Evolutionary conservation across 2,888 invertebrate species (phyloP), one percentile per base, ranked within the genome.

Genomic region (Bhutanitis thaidina): DNA sequence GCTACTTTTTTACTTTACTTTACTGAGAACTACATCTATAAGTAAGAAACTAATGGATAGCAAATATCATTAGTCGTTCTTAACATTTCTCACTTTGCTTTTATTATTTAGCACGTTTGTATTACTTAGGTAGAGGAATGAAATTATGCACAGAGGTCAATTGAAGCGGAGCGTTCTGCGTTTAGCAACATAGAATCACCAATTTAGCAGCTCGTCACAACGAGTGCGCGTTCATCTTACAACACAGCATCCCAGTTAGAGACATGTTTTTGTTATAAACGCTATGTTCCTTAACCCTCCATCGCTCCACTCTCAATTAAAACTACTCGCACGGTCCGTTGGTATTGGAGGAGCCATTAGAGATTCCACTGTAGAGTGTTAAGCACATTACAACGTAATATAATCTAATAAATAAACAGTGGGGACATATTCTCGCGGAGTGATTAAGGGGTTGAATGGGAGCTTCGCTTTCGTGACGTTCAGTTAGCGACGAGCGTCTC

Each of bases 341-440:
- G 29, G 60, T 59, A 58, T 56, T 55, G 59, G 55, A 50, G 54
- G 47, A 59, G 54, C 66, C 73, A 72, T 74, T 74, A 72, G 67
- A 65, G 67, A 73, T 71, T 71, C 69, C 66, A 62, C 61, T 56
- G 55, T 54, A 57, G 67, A 71, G 71, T 74, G 74, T 71, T 64
- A 63, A 64, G 62, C 59, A 65, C 69, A 67, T 68, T 65, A 68
- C 66, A 66, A 62, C 62, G 59, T 61, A 56, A 60, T 64, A 59
- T 69, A 69, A 71, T 71, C 69, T 66, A 68, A 71, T 71, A 71
- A 71, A 69, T 68, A 71, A 71, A 71, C 69, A 65, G 65, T 44
- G 55, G 65, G 62, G 62, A 58, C 64, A 59, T 57, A 61, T 46
- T 45, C 44, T 37, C 41, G 43, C 36, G 45, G 35, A 45, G 40